Conservation (phyloP, 2,797 vertebrate species). For the Anguilla obscura region DNA sequence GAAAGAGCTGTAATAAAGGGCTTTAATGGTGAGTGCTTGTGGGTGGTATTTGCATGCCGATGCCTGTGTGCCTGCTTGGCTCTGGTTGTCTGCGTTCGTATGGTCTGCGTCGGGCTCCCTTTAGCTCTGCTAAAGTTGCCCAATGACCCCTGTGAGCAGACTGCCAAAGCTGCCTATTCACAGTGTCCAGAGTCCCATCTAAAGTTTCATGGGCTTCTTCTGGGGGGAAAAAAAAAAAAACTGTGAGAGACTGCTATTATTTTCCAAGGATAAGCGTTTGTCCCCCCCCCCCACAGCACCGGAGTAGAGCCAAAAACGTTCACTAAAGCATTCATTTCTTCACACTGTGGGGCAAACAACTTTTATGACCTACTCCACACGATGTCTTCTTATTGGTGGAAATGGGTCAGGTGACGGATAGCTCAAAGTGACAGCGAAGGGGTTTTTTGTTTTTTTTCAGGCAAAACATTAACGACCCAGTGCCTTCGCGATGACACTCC, state of each 20-base stretch:
- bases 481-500: neutral
- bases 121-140: neutral
- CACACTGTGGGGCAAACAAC: neutral
- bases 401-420: neutral
- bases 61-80: neutral
- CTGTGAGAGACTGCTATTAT: conserved; percentile 12
- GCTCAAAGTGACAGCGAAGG: neutral
- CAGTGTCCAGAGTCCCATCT: neutral
- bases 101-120: neutral
- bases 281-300: neutral
- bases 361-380: neutral
- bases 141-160: neutral
- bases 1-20: neutral
- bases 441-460: neutral
- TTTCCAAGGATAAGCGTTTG: neutral
- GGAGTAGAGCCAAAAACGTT: neutral
- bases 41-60: neutral
- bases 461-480: neutral
- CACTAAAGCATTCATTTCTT: neutral
- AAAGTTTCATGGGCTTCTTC: neutral
- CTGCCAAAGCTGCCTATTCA: neutral
- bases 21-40: neutral
- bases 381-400: neutral
- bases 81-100: neutral
- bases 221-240: neutral